Evolutionary conservation across 2,888 invertebrate genomes (phyloP).

Genomic region (Ectropis crepuscularia): DNA sequence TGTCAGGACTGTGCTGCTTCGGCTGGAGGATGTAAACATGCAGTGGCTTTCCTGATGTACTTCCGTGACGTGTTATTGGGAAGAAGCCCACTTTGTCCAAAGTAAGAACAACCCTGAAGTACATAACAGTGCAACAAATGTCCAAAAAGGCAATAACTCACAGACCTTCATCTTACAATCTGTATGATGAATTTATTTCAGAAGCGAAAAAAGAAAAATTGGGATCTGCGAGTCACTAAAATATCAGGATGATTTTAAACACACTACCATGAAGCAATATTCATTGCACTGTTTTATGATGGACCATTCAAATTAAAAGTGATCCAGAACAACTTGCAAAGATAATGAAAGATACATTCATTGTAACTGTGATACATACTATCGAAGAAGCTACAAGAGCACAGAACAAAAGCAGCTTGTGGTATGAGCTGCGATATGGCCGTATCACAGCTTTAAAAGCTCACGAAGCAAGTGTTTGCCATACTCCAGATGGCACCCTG

Average conservation of each 20-base stretch:
- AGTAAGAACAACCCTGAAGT: no score
- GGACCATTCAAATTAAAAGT: neutral
- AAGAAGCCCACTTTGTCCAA: no score
- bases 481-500: constrained; percentile 31
- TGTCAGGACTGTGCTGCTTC: no score
- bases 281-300: neutral
- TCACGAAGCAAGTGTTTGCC: constrained; percentile 48
- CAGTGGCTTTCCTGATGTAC: neutral
- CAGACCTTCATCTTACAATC: no score
- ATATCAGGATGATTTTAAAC: no score
- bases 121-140: no score
- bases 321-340: neutral
- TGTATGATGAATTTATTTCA: no score
- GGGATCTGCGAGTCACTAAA: no score
- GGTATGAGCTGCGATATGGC: constrained; percentile 53
- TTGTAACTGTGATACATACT: neutral
- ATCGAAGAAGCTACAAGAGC: constrained; percentile 28
- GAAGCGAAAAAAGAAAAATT: no score
- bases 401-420: constrained; percentile 39
- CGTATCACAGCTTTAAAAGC: constrained; percentile 51
- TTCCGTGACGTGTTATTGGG: no score
- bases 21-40: constrained; percentile 1
- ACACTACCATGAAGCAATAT: neutral
- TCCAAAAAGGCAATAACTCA: no score
- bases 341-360: neutral